These are phyloP conservation scores for Ophioninae sp. DNA, from an alignment of 2,888 invertebrate species.

Conservation along the genomic window DNA sequence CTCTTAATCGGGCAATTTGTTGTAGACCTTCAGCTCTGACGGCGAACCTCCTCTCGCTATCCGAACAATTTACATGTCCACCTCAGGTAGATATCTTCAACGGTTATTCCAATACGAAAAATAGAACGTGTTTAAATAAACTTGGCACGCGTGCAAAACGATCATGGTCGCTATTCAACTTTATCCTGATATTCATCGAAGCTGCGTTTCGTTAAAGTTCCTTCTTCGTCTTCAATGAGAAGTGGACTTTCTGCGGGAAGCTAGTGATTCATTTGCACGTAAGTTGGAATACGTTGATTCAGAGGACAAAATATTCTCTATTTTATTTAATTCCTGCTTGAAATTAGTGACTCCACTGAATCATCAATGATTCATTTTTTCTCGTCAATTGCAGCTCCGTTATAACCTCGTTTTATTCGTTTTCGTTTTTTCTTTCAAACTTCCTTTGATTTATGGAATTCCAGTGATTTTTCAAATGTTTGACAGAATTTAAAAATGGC, in stretches of 20 bases:
- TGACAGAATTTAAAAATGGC: too few relatives aligned
- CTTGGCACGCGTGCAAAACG: too few relatives aligned
- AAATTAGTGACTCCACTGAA: too few relatives aligned
- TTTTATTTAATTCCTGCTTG: too few relatives aligned
- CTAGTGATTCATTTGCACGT: neutral
- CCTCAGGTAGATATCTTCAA: conserved; percentile 11
- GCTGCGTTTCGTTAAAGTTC: neutral
- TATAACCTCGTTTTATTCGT: too few relatives aligned
- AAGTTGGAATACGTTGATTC: neutral
- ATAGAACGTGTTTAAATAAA: neutral
- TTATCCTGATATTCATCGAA: neutral
- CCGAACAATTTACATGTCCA: conserved; percentile 25
- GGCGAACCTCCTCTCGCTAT: neutral
- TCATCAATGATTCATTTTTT: too few relatives aligned
- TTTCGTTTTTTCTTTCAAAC: too few relatives aligned
- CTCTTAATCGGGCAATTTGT: conserved; percentile 52
- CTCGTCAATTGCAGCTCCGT: too few relatives aligned
- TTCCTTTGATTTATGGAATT: too few relatives aligned
- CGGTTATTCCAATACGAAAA: neutral
- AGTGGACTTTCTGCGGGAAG: neutral
- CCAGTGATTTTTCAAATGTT: too few relatives aligned
- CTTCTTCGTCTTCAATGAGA: neutral
- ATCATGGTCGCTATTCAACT: too few relatives aligned
- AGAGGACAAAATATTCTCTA: too few relatives aligned
- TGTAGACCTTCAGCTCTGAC: neutral